Evolutionary conservation across 2,797 vertebrate species (phyloP), one percentile per base, ranked within the genome.

Genomic region (Acipenser transmontanus): DNA sequence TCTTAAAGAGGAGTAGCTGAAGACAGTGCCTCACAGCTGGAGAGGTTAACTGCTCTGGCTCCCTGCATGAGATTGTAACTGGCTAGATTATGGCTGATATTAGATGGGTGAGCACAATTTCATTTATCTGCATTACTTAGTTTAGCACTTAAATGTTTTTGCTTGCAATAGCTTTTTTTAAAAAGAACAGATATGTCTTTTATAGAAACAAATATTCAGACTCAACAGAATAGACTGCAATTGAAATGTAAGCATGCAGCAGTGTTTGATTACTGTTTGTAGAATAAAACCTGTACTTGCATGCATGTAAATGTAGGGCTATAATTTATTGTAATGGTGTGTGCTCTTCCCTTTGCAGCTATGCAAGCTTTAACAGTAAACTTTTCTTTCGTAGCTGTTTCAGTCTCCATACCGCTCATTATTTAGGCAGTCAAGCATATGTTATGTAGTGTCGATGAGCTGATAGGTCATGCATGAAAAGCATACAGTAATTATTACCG

Each of bases 361-460:
- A 14, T n/a, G 48, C 48, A 34, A 50, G 65, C 50, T 56, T 47
- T 17, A 51, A 48, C 64, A 6, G 13, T 49, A 48, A 9, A 59
- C n/a, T 47, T 1, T 13, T n/a, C n/a, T 50, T 56, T 50, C 47
- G 12, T 17, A 10, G 63, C 49, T 49, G 8, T 52, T 61, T 62
- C n/a, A 49, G 11, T 50, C 60, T 51, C 49, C 50, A 59, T 66
- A 34, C 61, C 52, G 49, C 57, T 50, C 4, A 48, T 65, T 57
- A 7, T 57, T 6, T 12, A 61, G 60, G 62, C 69, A 47, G 48
- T 59, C 65, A 63, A 17, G 61, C 65, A 51, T 57, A n/a, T 61
- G 47, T 59, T 49, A 59, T 62, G 47, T 62, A 13, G 51, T 47
- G n/a, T 47, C 47, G 51, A 34, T 7, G 51, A 47, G 61, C 50